These are phyloP conservation scores for Lytechinus variegatus DNA, from an alignment of 35 echinoderm and acorn worm species.

Conservation along the genomic window DNA sequence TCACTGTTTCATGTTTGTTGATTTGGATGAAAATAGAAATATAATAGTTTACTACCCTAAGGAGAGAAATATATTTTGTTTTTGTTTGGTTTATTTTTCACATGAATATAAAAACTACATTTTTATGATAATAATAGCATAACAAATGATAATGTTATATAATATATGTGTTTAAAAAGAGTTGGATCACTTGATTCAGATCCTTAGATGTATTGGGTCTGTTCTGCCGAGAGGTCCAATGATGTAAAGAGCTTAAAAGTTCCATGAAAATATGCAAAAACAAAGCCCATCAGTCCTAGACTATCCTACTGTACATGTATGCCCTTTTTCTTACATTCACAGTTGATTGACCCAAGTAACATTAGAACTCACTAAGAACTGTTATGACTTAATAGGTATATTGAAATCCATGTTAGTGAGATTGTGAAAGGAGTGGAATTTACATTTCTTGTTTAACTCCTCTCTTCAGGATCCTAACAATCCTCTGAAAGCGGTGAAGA, in stretches of 20 bases:
- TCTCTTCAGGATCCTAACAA: not conserved
- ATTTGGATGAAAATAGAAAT: no score
- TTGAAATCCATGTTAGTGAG: not conserved
- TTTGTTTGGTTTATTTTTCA: no score
- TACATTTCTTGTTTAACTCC: not conserved
- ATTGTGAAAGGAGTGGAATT: not conserved
- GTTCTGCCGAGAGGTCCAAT: not conserved
- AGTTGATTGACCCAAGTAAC: not conserved
- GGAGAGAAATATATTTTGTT: no score
- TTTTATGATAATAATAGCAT: no score
- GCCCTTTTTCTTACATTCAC: not conserved
- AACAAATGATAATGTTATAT: no score
- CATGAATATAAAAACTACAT: no score
- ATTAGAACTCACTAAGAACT: not conserved
- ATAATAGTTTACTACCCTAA: no score
- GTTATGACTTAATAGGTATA: not conserved
- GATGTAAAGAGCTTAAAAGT: not conserved
- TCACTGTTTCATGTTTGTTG: no score
- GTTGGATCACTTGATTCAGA: no score
- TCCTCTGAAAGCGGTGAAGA: constrained; percentile 14
- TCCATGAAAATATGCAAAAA: not conserved
- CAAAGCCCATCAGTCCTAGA: not conserved
- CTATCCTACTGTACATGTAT: not conserved
- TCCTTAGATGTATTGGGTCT: no score
- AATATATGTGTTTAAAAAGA: no score